A percentile compares a stretch with the other conserved stretches of the same genome.
phyloP scores from a whole-genome alignment of 2,113 vertebrate species.

The Aptenodytes patagonicus region DNA sequence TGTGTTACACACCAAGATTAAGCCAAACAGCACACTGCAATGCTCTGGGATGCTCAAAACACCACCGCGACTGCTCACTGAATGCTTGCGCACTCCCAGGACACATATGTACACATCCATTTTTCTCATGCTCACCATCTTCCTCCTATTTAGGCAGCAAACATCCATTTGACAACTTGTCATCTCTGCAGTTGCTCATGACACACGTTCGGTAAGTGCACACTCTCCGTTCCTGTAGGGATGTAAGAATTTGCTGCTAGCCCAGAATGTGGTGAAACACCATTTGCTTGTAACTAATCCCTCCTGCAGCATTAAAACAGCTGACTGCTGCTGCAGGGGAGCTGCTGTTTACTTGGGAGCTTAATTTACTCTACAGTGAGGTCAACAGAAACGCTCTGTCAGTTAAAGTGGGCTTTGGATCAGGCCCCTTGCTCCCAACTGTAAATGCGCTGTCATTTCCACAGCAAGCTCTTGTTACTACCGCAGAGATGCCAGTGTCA shows the following conservation, averaged over 20 bases:
- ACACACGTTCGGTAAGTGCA: background rate
- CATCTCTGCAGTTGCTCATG: background rate
- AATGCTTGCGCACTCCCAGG: background rate
- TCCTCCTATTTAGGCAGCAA: background rate
- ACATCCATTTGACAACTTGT: background rate
- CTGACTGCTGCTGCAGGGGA: background rate
- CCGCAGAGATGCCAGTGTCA: background rate
- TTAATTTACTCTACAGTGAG: background rate
- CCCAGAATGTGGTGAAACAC: background rate
- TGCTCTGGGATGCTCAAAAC: background rate
- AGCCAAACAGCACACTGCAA: background rate
- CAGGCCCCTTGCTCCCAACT: background rate
- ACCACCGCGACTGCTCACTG: fast-evolving
- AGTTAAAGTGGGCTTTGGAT: background rate
- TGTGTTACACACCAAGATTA: background rate
- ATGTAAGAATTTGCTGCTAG: background rate
- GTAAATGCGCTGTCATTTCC: background rate
- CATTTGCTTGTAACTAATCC: background rate
- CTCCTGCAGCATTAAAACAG: background rate
- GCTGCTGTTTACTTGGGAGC: background rate
- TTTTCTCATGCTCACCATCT: background rate
- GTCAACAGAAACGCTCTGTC: background rate
- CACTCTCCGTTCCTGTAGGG: background rate
- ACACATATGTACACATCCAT: background rate
- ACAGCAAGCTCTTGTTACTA: fast-evolving